These are phyloP conservation scores for Acanthurus leucopareius DNA, from an alignment of 2,797 vertebrate species.

Conservation along the genomic window DNA sequence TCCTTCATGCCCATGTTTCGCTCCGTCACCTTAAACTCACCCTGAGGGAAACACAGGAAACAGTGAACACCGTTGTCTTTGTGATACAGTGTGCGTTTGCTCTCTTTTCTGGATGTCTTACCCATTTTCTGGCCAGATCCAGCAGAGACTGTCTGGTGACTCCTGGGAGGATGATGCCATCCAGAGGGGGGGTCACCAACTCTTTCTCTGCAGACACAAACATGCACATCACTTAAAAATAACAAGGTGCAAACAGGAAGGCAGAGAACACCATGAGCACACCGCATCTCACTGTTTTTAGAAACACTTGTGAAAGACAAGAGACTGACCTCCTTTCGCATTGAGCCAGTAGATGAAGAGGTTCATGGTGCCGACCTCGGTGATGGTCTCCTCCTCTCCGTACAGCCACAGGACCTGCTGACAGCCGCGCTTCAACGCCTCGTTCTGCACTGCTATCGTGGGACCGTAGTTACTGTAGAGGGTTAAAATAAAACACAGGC, in stretches of 20 bases:
- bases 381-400: conserved; percentile 89
- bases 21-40: conserved; percentile 90
- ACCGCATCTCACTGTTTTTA: too few relatives aligned
- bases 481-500: not conserved
- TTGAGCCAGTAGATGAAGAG: conserved; percentile 94
- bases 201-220: conserved; percentile 84
- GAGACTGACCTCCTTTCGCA: conserved; percentile 86
- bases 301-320: not conserved
- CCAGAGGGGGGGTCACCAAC: conserved; percentile 90
- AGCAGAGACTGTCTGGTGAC: conserved; percentile 92
- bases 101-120: conserved; percentile 63
- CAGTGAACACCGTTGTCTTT: too few relatives aligned
- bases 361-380: conserved; percentile 96
- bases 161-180: conserved; percentile 92
- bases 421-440: conserved; percentile 86
- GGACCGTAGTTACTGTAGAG: conserved; percentile 91
- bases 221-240: not conserved
- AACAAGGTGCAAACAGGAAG: too few relatives aligned
- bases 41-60: conserved; percentile 71
- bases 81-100: not conserved
- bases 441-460: conserved; percentile 89
- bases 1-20: conserved; percentile 85
- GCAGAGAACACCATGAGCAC: too few relatives aligned
- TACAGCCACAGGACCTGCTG: conserved; percentile 95
- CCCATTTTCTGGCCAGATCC: conserved; percentile 90